phyloP scores from a whole-genome alignment of 2,888 invertebrate species.

The Microdon myrmicae region DNA sequence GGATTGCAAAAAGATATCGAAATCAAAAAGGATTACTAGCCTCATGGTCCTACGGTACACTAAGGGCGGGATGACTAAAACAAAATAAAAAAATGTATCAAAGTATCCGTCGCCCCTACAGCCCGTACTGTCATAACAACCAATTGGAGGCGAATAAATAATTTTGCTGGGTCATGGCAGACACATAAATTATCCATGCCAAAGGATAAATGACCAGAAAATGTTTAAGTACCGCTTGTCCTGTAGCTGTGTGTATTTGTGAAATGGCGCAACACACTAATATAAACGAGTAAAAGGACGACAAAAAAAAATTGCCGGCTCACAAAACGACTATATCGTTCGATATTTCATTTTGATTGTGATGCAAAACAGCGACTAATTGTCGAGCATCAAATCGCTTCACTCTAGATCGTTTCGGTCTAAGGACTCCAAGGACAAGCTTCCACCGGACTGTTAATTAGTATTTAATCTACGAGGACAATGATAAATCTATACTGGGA shows the following conservation, averaged over 20 bases:
- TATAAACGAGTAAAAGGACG: conserved; percentile 25
- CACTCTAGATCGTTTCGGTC: conserved; percentile 2
- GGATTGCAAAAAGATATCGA: conserved; percentile 5
- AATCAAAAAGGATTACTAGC: conserved; percentile 21
- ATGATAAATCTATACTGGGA: conserved; percentile 40
- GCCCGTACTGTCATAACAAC: conserved; percentile 43
- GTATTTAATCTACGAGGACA: conserved; percentile 47
- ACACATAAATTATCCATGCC: conserved; percentile 44
- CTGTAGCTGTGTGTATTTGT: background rate
- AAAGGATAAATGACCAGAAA: conserved; percentile 46
- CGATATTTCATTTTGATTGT: conserved; percentile 25
- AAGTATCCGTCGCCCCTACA: conserved; percentile 40
- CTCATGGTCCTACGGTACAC: conserved; percentile 11
- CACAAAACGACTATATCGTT: conserved; percentile 16
- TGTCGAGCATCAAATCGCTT: conserved; percentile 24
- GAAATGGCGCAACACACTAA: background rate
- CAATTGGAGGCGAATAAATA: conserved; percentile 41
- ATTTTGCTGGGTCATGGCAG: conserved; percentile 38
- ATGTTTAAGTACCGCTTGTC: conserved; percentile 39
- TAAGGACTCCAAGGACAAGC: conserved; percentile 9
- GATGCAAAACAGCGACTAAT: conserved; percentile 17
- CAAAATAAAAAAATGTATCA: conserved; percentile 16
- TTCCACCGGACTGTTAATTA: conserved; percentile 44
- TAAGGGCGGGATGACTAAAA: conserved; percentile 5
- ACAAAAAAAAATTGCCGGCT: conserved; percentile 22